Base-by-base conservation (phyloP, 2,888 invertebrate species). In the Ichneumoninae sp. region DNA sequence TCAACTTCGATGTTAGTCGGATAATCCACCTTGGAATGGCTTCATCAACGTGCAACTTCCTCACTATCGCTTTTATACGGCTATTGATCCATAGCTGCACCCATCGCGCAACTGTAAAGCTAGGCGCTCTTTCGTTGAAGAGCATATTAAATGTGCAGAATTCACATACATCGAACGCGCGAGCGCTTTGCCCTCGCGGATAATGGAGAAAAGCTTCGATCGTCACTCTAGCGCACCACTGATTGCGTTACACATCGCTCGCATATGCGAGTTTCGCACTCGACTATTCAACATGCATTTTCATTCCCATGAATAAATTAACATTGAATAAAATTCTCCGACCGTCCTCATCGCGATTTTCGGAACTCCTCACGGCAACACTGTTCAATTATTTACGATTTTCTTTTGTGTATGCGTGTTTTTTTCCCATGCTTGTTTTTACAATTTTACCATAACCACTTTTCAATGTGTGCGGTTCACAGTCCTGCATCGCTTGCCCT, bases 61-160 rank as follows among this genome's bases (percentile, higher is more conserved):
- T 72, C 72, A 52, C 50, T 74, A 54, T 83, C 69, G 62, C 68
- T 76, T 83, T 80, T 76, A 75, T 75, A 75, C 47, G 47, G 72
- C 74, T 80, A 80, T 84, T 70, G 77, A 77, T 80, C 80, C 52
- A 36, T 44, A 26, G 72, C 84, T 84, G 77, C 77, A 78, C 80
- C 77, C 80, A 84, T 72, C 72, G 60, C 47, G 52, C 16, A 19
- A 62, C 19, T 57, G 68, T 68, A n/a, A 52, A 62, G 54, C 57
- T 13, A 60, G 52, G 26, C 26, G 26, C 57, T 57, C 72, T 69
- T 69, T 78, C 80, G 62, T 40, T 40, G 76, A 57, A 57, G 60
- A 80, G 66, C 68, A 69, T 77, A 72, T 76, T 66, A 71, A 77
- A 68, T 57, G 66, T 76, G 72, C 75, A 57, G 52, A 44, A 77